Evolutionary conservation across 2,888 invertebrate species (phyloP).

Genomic region (Orchesella flavescens): DNA sequence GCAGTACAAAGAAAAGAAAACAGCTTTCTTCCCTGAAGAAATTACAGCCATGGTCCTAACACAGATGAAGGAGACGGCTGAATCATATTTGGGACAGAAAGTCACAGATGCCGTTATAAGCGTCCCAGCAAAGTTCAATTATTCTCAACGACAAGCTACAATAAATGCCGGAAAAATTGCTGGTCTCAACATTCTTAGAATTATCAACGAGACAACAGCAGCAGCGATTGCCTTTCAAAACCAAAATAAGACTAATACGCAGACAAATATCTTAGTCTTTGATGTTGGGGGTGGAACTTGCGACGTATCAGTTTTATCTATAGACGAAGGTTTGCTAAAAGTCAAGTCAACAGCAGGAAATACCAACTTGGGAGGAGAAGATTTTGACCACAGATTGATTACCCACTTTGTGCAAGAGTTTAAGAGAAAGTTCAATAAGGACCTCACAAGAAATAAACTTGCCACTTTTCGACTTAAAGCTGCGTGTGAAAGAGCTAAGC

Average conservation of each 20-base stretch:
- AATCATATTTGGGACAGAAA: conserved; percentile 88
- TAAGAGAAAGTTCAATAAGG: conserved; percentile 67
- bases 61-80: conserved; percentile 95
- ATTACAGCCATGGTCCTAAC: conserved; percentile 82
- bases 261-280: conserved; percentile 78
- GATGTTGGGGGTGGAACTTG: conserved; percentile 79
- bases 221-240: conserved; percentile 85
- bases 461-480: conserved; percentile 54
- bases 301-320: conserved; percentile 78
- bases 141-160: conserved; percentile 81
- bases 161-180: conserved; percentile 88
- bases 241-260: too few species aligned
- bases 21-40: conserved; percentile 80
- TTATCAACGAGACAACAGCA: conserved; percentile 93
- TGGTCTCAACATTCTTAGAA: conserved; percentile 89
- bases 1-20: conserved; percentile 79
- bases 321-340: conserved; percentile 79
- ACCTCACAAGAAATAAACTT: conserved; percentile 65
- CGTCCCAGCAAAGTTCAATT: conserved; percentile 86
- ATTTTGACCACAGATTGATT: conserved; percentile 74
- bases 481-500: conserved; percentile 62
- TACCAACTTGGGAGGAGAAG: conserved; percentile 80
- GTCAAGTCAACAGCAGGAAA: conserved; percentile 81
- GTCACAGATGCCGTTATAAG: conserved; percentile 87
- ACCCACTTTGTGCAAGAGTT: conserved; percentile 67